Conservation (phyloP, 2,113 vertebrate genomes). For the Carassius auratus region DNA sequence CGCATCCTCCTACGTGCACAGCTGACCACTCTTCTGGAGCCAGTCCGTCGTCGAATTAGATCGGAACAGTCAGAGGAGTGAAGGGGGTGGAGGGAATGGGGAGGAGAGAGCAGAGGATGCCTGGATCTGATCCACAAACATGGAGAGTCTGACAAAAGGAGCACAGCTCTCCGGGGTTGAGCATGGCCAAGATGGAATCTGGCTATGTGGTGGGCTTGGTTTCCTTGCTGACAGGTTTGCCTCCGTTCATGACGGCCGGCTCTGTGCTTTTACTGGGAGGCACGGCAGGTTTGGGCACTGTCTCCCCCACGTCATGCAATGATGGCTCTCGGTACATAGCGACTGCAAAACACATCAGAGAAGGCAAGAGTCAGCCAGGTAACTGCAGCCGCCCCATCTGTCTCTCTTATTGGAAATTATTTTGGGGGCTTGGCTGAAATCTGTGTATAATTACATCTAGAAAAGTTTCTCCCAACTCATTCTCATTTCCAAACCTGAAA, state of each 20-base stretch:
- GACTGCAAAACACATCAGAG: constrained; percentile 76
- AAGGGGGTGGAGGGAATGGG: constrained; percentile 62
- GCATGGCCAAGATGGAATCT: constrained; percentile 77
- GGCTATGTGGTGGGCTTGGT: constrained; percentile 93
- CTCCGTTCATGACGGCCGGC: constrained; percentile 98
- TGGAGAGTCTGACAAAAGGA: constrained; percentile 72
- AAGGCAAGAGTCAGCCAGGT: constrained; percentile 26
- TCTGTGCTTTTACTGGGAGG: constrained; percentile 99
- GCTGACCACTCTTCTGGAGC: constrained; percentile 74
- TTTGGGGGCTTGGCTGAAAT: not conserved
- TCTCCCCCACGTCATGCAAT: constrained; percentile 98
- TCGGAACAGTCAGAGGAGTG: constrained; percentile 64
- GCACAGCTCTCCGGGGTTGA: constrained; percentile 53
- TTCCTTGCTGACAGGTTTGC: constrained; percentile 95
- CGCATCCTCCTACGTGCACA: constrained; percentile 56
- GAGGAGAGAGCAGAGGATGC: constrained; percentile 59
- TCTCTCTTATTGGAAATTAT: not conserved
- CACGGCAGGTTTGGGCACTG: constrained; percentile 89
- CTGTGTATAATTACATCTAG: not conserved
- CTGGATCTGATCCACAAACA: constrained; percentile 75
- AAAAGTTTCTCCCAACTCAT: not conserved
- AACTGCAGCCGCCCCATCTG: not conserved
- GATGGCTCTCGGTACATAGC: constrained; percentile 99
- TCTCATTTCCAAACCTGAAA: constrained; percentile 26
- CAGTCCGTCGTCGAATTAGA: constrained; percentile 73